Conservation (phyloP, 2,113 vertebrate genomes). For the Eclectus roratus region DNA sequence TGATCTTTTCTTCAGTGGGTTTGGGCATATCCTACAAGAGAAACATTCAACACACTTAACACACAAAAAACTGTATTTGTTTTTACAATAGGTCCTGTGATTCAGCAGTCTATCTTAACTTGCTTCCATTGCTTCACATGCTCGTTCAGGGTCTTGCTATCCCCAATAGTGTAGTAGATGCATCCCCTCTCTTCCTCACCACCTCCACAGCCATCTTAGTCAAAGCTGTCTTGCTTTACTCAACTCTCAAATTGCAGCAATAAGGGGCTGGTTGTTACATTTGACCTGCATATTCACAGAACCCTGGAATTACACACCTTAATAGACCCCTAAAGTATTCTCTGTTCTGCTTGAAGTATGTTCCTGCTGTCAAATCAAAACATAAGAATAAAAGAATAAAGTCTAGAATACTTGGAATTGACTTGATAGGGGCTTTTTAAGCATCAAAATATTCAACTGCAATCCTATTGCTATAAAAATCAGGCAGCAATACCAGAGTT, state of each 20-base stretch:
- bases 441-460: background rate
- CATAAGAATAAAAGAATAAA: background rate
- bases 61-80: background rate
- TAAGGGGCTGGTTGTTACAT: background rate
- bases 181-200: background rate
- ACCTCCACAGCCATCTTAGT: background rate
- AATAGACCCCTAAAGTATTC: background rate
- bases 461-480: background rate
- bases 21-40: constrained; percentile 86
- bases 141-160: background rate
- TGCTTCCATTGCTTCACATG: background rate
- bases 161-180: background rate
- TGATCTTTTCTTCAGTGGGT: constrained; percentile 93
- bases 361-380: background rate
- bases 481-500: background rate
- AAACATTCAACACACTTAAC: background rate
- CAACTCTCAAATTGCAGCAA: background rate
- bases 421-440: background rate
- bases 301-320: background rate
- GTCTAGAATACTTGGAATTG: background rate
- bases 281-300: background rate
- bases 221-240: background rate
- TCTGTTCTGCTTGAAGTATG: background rate
- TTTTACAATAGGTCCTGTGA: background rate
- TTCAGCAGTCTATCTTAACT: background rate